Base-by-base conservation (phyloP, 2,113 vertebrate genomes). In the Probosciger aterrimus region DNA sequence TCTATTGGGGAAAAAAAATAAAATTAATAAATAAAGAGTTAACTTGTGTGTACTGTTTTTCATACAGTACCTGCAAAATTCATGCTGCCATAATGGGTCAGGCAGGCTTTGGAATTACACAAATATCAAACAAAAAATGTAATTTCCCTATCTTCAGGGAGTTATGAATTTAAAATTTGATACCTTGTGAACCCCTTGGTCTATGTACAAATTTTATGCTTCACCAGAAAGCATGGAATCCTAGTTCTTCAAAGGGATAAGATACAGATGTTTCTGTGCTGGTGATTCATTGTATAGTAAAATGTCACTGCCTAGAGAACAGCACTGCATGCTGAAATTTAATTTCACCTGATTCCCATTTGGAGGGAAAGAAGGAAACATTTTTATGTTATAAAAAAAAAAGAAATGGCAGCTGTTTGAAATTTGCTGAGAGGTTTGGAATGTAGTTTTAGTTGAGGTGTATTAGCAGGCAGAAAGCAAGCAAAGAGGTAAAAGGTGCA, bases 291-390 rank as follows among this genome's bases (percentile, higher is more conserved):
- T 1, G 5, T 64, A 62, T 65, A 60, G 87, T 75, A 92, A 94
- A 95, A 94, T 88, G 69, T 92, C 90, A 81, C 43, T 83, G 75
- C 28, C 37, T 77, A 52, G 43, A 96, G 62, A 96, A 44, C 47
- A 79, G 39, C 52, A 65, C 22, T 41, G 47, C 28, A 49, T 31
- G 28, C 65, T 71, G 60, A 95, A 88, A 93, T 79, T 93, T 81
- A 94, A 90, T 95, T 96, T 97, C 57, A 93, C 82, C 76, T 84
- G 68, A 95, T 86, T 88, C 13, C 23, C 50, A 78, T 81, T 90
- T 86, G 71, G 64, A 71, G 43, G 23, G 27, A 85, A 78, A 82
- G 67, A 95, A 79, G 46, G 37, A 88, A 86, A 52, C 8, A 60
- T 88, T 86, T 94, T 82, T 64, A 82, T 88, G 35, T 71, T 35